Percentiles rank a stretch among this genome's conserved stretches.
phyloP scores from a whole-genome alignment of 2,797 vertebrate genomes.

The Hemitrygon akajei region DNA sequence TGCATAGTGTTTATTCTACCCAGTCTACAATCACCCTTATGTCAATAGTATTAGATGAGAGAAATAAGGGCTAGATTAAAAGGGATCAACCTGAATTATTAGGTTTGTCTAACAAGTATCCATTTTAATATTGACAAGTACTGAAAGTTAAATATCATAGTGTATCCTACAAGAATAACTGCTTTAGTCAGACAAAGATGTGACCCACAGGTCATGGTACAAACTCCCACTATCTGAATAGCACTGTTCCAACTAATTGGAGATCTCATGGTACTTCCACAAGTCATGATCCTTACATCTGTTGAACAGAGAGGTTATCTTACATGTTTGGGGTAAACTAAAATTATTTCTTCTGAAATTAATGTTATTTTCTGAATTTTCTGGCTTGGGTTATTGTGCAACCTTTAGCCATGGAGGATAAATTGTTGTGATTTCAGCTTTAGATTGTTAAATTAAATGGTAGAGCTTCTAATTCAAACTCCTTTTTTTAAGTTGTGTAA shows the following conservation, averaged over 20 bases:
- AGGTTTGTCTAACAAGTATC: not conserved
- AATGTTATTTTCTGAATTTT: not conserved
- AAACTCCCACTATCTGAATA: not conserved
- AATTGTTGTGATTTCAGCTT: not conserved
- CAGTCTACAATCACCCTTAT: not conserved
- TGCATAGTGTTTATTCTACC: not conserved
- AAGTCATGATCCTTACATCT: constrained; percentile 10
- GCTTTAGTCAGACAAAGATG: not conserved
- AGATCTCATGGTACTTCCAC: not conserved
- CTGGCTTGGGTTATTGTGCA: constrained; percentile 4
- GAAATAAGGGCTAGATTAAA: too few relatives aligned
- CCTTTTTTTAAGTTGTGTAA: not conserved
- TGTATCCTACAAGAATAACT: not conserved
- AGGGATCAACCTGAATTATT: not conserved
- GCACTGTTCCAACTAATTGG: not conserved
- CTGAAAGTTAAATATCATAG: not conserved
- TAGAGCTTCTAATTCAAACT: not conserved
- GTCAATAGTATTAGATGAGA: too few relatives aligned
- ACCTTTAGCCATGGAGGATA: not conserved
- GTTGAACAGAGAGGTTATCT: constrained; percentile 20
- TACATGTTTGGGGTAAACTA: not conserved
- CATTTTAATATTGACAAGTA: not conserved
- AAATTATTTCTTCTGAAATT: not conserved
- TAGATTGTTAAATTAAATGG: not conserved
- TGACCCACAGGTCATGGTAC: not conserved